phyloP scores from a whole-genome alignment of 2,888 invertebrate genomes.

The Biston stratarius region DNA sequence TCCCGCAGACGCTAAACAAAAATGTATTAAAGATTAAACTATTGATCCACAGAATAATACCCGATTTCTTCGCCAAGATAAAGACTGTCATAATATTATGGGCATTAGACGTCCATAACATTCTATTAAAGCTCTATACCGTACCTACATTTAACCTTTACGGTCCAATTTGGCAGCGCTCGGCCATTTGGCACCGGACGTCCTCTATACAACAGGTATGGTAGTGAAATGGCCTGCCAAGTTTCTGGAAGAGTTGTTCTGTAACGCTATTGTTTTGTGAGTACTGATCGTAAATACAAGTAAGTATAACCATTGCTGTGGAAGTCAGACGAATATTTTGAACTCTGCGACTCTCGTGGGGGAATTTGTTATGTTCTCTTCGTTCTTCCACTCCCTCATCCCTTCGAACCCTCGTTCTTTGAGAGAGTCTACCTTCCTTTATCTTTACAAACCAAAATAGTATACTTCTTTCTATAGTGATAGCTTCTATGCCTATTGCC shows the following conservation, averaged over 20 bases:
- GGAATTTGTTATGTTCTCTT: too few species aligned
- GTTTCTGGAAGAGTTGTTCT: conserved; percentile 32
- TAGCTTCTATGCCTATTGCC: too few species aligned
- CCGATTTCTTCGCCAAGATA: neutral
- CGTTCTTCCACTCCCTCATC: too few species aligned
- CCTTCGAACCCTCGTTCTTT: too few species aligned
- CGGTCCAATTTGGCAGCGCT: conserved; percentile 76
- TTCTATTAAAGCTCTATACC: conserved; percentile 47
- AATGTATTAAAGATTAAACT: too few species aligned
- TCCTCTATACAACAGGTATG: conserved; percentile 48
- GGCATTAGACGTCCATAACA: conserved; percentile 28
- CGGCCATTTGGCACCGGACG: conserved; percentile 70
- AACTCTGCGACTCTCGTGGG: too few species aligned
- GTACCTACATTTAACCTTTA: conserved; percentile 76
- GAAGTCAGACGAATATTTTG: too few species aligned
- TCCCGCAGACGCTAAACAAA: too few species aligned
- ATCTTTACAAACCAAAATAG: too few species aligned
- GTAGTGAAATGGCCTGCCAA: conserved; percentile 34
- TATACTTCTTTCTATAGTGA: too few species aligned
- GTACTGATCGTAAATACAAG: neutral
- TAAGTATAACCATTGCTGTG: neutral
- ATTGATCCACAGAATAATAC: neutral
- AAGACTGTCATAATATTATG: conserved; percentile 7
- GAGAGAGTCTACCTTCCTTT: too few species aligned
- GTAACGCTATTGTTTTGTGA: conserved; percentile 4